A percentile compares a stretch with the other conserved stretches of the same genome.
Evolutionary conservation across 2,888 invertebrate species (phyloP).

Genomic region (Achlya flavicornis): DNA sequence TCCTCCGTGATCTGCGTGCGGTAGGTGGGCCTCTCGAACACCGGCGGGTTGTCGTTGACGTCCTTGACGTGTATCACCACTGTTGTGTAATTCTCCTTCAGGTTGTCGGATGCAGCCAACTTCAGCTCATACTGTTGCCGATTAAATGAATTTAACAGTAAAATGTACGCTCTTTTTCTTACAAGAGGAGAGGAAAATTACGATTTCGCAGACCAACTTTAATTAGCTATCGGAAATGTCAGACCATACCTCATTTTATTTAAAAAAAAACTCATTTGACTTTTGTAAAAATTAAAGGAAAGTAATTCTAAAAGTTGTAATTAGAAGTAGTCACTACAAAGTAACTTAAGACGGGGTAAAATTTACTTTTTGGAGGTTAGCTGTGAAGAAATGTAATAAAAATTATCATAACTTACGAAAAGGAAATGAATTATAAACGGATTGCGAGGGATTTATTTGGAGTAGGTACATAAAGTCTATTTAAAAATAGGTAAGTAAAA

Average conservation of each 20-base stretch:
- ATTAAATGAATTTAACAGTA: conserved; percentile 32
- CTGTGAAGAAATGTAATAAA: conserved; percentile 40
- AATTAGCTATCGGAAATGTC: conserved; percentile 1
- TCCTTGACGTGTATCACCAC: conserved; percentile 99
- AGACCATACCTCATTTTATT: not conserved
- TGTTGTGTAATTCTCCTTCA: conserved; percentile 98
- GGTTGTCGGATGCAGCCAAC: conserved; percentile 97
- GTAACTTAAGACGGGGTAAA: conserved; percentile 51
- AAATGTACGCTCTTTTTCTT: not conserved
- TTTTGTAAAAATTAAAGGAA: conserved; percentile 52
- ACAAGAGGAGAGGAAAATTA: not conserved
- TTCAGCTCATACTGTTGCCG: conserved; percentile 93
- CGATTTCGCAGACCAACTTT: not conserved
- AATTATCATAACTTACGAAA: conserved; percentile 15
- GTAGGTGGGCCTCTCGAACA: conserved; percentile 97
- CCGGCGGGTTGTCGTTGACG: conserved; percentile 99
- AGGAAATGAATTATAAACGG: conserved; percentile 10
- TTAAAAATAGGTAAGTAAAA: conserved; percentile 14
- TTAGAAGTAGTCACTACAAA: conserved; percentile 43
- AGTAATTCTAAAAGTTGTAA: conserved; percentile 53
- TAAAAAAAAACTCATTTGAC: conserved; percentile 44
- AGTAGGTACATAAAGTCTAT: conserved; percentile 11
- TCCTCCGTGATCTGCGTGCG: conserved; percentile 98
- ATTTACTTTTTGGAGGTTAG: conserved; percentile 53
- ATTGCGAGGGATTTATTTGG: conserved; percentile 13